Base-by-base conservation (phyloP, 2,113 vertebrate species). In the Pelvicachromis taeniatus region DNA sequence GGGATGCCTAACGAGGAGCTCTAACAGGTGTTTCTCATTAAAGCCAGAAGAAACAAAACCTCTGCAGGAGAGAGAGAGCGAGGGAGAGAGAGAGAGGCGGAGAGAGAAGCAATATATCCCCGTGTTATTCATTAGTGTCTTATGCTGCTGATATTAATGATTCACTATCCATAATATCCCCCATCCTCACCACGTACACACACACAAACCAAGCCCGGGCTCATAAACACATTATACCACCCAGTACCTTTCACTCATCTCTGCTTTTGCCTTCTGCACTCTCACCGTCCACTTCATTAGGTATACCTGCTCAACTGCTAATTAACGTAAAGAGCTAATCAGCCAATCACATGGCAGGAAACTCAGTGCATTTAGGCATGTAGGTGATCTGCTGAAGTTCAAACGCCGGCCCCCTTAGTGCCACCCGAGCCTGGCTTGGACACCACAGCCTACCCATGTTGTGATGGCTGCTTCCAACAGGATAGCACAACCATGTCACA, bases 11-110 rank as follows among this genome's bases (percentile, higher is more conserved):
- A 94, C 83, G 42, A 94, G 89, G 59, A 89, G 61, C 84, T 84
- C 85, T 73, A 94, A 93, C 94, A 95, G 94, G 94, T 94, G 94
- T 91, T 94, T 92, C 93, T 95, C 94, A 92, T 94, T 95, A 94
- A 89, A 90, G 52, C 16, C n/a, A 10, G 86, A 89, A 77, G 83
- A 80, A 82, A 85, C 29, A 23, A 82, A 83, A 83, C 42, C 35
- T 38, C 83, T n/a, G 75, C 65, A 77, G 63, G 80, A 88, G 26
- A 56, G 79, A 82, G 56, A 77, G 55, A 40, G 63, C n/a, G 9
- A 35, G 33, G 9, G 33, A 35, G 38, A 63, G 19, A 14, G 70
- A 63, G 80, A 88, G 73, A 35, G 77, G 78, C 54, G 5, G 85
- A 87, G 63, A 79, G 79, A 78, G 88, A 85, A 78, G 84, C 86